Conservation (phyloP, 2,888 invertebrate genomes). For the Mythimna vitellina region DNA sequence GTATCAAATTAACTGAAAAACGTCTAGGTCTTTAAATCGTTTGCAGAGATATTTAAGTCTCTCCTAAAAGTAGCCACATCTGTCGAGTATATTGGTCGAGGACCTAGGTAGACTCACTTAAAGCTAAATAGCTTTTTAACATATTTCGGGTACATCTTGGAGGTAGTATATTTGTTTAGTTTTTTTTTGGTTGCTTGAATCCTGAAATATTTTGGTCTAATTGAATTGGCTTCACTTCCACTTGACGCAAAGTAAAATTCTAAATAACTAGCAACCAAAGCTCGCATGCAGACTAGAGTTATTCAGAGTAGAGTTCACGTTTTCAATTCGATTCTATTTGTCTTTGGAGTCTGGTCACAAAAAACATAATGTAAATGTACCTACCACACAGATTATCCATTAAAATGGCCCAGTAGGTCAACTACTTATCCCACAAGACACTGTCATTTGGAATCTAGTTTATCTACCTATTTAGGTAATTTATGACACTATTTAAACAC, state of each 20-base stretch:
- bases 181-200: constrained; percentile 11
- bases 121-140: not conserved
- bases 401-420: not conserved
- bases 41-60: not conserved
- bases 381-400: not conserved
- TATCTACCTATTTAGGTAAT: not conserved
- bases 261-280: constrained; percentile 18
- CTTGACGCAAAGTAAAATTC: not conserved
- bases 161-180: constrained; percentile 12
- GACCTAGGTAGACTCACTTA: constrained; percentile 6
- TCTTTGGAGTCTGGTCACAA: not conserved
- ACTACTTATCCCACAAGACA: not conserved
- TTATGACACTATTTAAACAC: not conserved
- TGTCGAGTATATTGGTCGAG: constrained; percentile 2
- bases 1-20: not conserved
- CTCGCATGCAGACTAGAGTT: not conserved
- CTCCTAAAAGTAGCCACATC: constrained; percentile 5
- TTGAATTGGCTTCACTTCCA: not conserved
- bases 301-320: not conserved
- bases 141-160: not conserved
- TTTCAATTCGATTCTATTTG: constrained; percentile 3
- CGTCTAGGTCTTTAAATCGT: not conserved
- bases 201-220: not conserved
- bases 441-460: constrained; percentile 4
- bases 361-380: not conserved